Conservation (phyloP, 2,888 invertebrate genomes). For the Archips xylosteana region DNA sequence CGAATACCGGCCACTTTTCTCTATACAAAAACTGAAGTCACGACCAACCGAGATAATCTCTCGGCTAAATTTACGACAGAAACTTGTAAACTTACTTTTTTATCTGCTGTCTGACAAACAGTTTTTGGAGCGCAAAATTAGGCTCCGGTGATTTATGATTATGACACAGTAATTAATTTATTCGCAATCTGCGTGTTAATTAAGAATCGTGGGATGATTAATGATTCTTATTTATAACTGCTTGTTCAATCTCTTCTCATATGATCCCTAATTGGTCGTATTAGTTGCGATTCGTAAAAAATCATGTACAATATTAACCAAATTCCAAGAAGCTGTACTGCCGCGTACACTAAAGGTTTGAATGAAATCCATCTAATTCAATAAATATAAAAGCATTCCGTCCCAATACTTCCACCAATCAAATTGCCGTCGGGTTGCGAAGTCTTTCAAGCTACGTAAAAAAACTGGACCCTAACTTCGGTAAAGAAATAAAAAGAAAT, state of each 20-base stretch:
- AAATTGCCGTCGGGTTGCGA: constrained; percentile 25
- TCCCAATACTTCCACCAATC: constrained; percentile 22
- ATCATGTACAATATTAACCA: background rate
- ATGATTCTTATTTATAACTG: constrained; percentile 29
- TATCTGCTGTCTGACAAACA: constrained; percentile 25
- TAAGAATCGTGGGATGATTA: constrained; percentile 31
- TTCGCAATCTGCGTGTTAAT: constrained; percentile 33
- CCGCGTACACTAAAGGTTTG: background rate
- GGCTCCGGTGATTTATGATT: constrained; percentile 23
- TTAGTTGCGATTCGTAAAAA: background rate
- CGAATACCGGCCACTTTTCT: constrained; percentile 43
- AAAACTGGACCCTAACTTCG: constrained; percentile 32
- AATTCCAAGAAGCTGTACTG: background rate
- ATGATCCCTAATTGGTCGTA: background rate
- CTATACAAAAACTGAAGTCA: constrained; percentile 44
- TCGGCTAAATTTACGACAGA: constrained; percentile 37
- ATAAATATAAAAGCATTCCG: constrained; percentile 34
- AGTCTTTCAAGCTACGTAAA: constrained; percentile 33
- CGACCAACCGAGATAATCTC: constrained; percentile 45
- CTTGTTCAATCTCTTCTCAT: background rate
- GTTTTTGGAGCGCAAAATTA: constrained; percentile 29
- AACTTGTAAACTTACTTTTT: constrained; percentile 37
- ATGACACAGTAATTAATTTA: constrained; percentile 28
- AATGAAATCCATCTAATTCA: constrained; percentile 32
- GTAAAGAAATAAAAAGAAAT: constrained; percentile 35